A percentile compares a stretch with the other conserved stretches of the same genome.
Conservation (phyloP, 2,888 invertebrate species). For the Stictocephala bisonia region DNA sequence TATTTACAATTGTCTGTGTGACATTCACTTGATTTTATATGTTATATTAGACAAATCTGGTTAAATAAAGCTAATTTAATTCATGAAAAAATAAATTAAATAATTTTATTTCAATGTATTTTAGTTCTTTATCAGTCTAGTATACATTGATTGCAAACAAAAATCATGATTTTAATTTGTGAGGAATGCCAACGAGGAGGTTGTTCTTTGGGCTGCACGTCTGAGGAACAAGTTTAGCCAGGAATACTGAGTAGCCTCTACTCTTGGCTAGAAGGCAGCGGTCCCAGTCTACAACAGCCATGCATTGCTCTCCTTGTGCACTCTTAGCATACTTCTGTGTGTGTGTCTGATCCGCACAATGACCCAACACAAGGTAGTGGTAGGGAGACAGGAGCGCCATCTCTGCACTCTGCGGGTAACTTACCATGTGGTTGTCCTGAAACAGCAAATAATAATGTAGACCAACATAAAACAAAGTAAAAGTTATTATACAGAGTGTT, state of each 20-base stretch:
- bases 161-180: too few relatives aligned
- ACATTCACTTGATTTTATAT: too few relatives aligned
- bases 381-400: constrained; percentile 62
- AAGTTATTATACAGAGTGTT: too few relatives aligned
- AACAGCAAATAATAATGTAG: too few relatives aligned
- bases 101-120: too few relatives aligned
- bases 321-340: constrained; percentile 75
- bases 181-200: constrained; percentile 76
- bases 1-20: too few relatives aligned
- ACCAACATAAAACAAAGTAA: too few relatives aligned
- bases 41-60: too few relatives aligned
- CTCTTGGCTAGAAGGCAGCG: constrained; percentile 80
- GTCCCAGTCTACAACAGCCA: constrained; percentile 91
- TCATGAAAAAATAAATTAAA: too few relatives aligned
- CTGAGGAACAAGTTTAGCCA: constrained; percentile 82
- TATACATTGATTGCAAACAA: too few relatives aligned
- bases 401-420: constrained; percentile 82
- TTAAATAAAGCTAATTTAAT: too few relatives aligned
- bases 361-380: constrained; percentile 85
- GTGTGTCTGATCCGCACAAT: constrained; percentile 94
- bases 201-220: constrained; percentile 94
- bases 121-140: too few relatives aligned
- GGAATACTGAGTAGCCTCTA: constrained; percentile 76
- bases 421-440: constrained; percentile 80
- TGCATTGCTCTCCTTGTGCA: constrained; percentile 83